Conservation (phyloP, 2,888 invertebrate species). For the Bombyx huttoni region DNA sequence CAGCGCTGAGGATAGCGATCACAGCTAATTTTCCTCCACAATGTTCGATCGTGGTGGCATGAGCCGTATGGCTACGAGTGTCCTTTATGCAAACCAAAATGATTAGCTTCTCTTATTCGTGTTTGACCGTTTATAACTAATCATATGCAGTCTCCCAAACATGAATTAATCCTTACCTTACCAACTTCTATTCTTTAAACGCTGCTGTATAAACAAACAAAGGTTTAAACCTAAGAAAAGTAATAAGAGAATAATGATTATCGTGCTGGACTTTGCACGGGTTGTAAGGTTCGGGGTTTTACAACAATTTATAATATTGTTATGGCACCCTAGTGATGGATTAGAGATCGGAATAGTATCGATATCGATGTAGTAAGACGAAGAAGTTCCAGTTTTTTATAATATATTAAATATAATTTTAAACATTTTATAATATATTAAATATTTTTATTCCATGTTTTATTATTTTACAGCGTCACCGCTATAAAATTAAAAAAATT, state of each 20-base stretch:
- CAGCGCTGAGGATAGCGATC: no score
- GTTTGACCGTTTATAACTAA: no score
- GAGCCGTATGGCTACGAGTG: no score
- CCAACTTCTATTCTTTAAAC: not conserved
- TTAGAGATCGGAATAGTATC: not conserved
- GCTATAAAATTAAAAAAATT: no score
- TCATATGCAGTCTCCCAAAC: no score
- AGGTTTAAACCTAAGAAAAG: not conserved
- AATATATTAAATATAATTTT: not conserved
- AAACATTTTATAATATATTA: no score
- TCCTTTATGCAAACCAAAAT: no score
- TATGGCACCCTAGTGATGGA: slow-evolving; percentile 2
- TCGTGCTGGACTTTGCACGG: not conserved
- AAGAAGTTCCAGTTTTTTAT: not conserved
- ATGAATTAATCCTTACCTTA: no score
- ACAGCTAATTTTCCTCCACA: no score
- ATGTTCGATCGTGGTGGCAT: no score
- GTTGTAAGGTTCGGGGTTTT: not conserved
- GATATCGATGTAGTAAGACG: not conserved
- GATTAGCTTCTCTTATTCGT: no score
- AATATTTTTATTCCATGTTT: not conserved
- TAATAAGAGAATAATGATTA: not conserved
- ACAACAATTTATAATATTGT: slow-evolving; percentile 3
- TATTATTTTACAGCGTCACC: no score
- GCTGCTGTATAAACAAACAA: not conserved